Base-by-base conservation (phyloP, 2,797 vertebrate species). In the Sebastes alutus region DNA sequence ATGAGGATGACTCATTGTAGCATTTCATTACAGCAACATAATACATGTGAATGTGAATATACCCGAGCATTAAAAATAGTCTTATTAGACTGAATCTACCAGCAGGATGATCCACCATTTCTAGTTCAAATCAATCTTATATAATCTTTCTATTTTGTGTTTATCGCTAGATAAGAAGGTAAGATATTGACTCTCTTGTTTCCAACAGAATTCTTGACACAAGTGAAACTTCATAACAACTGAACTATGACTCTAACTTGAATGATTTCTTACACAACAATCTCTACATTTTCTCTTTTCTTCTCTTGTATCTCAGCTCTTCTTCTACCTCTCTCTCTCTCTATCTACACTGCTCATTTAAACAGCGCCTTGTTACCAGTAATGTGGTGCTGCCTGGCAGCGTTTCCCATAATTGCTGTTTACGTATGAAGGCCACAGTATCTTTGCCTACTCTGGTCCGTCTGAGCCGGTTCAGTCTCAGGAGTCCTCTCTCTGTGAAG, bases 331-430 rank as follows among this genome's bases (percentile, higher is more conserved):
- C 23, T 70, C 61, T 25, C 42, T 20, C 42, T 20, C 5, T 30
- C n/a, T 29, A 2, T n/a, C 38, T 33, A 8, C 38, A 18, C 10
- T 18, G n/a, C 20, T 16, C 2, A 23, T 77, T 67, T 52, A 5
- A 49, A 23, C 30, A 23, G 52, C 0, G 0, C 27, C 35, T 33
- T 55, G 25, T 76, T 85, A 68, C 56, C 6, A 49, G 27, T 11
- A 38, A 66, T 4, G 29, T 54, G 2, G 1, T 1, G 1, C 70
- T 42, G 38, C 13, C 13, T 10, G 23, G 12, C 35, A 72, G 10
- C 11, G 2, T 73, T 87, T 87, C 66, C 69, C 63, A 4, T 80
- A n/a, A 83, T 35, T 23, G 22, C 60, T 78, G 65, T 72, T 77
- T 77, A 75, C 2, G 30, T 2, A 11, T 75, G 63, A 88, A 82